Evolutionary conservation across 2,113 vertebrate genomes (phyloP), one percentile per base, ranked within the genome.

Genomic region (Spea multiplicata): DNA sequence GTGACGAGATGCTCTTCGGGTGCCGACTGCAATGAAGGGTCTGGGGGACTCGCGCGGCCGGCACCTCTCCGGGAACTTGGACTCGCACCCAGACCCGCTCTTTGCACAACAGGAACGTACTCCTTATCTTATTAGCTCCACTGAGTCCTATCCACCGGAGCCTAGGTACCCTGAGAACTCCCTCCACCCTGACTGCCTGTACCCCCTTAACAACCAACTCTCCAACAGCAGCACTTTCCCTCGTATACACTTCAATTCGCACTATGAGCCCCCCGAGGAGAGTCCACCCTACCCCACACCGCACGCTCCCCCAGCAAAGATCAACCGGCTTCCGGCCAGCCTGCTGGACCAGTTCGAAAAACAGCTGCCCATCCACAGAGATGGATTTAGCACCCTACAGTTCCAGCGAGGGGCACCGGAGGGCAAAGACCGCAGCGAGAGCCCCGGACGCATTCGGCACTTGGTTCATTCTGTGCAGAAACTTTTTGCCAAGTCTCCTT

Each of bases 311-410:
- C 93, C 93, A 74, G 93, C 93, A 70, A 94, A 95, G 86, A 95
- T 95, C 91, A 96, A 95, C 84, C 94, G 97, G 78, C 87, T 94
- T 78, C 95, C 97, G 0, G 89, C 94, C 57, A 96, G 94, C 87
- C 92, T 99, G 73, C 88, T 98, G 65, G 96, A 99, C 90, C 98
- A 99, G 87, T 97, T 99, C 86, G 97, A 99, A 76, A 98, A 97
- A 87, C 96, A 97, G 87, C 89, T 98, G 81, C 96, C 96, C 4
- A 95, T 94, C 81, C 93, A 96, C 81, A 91, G 91, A 0, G 97
- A 99, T 0, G 97, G 97, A 65, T 99, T 99, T 89, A 99, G 96
- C 89, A 99, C 97, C 0, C 91, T 99, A 59, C 97, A 99, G 88
- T 99, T 96, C 82, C 97, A 97, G 76, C 88, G 97, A 1, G 92